These are phyloP conservation scores for Steinernema scapterisci DNA, from an alignment of 2,888 invertebrate species.

Conservation along the genomic window DNA sequence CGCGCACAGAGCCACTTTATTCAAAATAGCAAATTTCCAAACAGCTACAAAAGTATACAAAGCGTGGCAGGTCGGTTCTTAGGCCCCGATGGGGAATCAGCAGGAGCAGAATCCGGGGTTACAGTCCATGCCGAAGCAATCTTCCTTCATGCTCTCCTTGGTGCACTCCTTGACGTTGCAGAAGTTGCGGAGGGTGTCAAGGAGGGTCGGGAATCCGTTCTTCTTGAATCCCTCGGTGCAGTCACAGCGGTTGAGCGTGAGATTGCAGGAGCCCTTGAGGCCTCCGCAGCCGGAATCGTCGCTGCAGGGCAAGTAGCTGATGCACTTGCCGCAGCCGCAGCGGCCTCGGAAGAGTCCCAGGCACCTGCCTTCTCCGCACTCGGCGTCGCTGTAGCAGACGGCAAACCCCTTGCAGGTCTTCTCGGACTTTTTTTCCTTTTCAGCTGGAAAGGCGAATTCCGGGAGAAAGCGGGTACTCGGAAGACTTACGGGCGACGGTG, in stretches of 20 bases:
- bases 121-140: slow-evolving; percentile 43
- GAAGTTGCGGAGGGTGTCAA: slow-evolving; percentile 39
- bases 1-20: too few relatives aligned
- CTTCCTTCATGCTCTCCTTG: neutral
- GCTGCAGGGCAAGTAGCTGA: slow-evolving; percentile 38
- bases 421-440: neutral
- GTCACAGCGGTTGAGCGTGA: slow-evolving; percentile 33
- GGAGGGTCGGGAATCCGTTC: slow-evolving; percentile 36
- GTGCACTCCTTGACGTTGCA: slow-evolving; percentile 43
- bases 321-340: slow-evolving; percentile 42
- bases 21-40: too few relatives aligned
- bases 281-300: slow-evolving; percentile 40
- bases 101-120: slow-evolving; percentile 44
- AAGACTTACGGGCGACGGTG: too few relatives aligned
- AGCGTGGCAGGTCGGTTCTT: too few relatives aligned
- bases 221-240: slow-evolving; percentile 40
- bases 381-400: slow-evolving; percentile 33
- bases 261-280: slow-evolving; percentile 38
- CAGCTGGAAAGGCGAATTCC: neutral
- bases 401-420: slow-evolving; percentile 23
- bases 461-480: too few relatives aligned
- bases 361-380: slow-evolving; percentile 37
- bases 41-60: too few relatives aligned
- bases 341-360: slow-evolving; percentile 39
- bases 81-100: neutral